Conservation (phyloP, 2,797 vertebrate genomes). For the Protosalanx chinensis region DNA sequence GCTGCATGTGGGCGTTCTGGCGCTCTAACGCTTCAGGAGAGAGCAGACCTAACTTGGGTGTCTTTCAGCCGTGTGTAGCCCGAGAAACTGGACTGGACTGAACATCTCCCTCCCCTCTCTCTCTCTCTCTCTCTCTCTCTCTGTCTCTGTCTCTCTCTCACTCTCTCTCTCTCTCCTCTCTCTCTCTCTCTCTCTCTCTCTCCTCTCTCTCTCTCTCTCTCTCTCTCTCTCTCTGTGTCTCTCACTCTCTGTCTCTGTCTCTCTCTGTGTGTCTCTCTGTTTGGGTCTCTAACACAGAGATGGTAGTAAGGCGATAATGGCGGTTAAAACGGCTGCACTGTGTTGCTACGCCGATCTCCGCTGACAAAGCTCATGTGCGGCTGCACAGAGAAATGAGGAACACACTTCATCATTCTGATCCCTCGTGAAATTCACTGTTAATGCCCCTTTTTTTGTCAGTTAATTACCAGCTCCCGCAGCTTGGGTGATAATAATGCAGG, state of each 20-base stretch:
- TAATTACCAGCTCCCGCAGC: not conserved
- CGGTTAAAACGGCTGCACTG: conserved; percentile 28
- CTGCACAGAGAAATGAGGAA: conserved; percentile 15
- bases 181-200: not conserved
- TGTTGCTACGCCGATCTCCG: conserved; percentile 22
- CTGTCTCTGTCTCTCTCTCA: not conserved
- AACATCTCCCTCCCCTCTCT: too few relatives aligned
- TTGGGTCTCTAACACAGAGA: conserved; percentile 4
- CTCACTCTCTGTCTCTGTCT: not conserved
- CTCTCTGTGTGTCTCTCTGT: not conserved
- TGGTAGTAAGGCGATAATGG: conserved; percentile 29
- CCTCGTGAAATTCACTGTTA: not conserved
- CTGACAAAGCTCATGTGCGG: conserved; percentile 24
- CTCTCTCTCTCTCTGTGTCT: not conserved
- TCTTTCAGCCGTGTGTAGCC: not conserved
- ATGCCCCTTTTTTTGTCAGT: not conserved
- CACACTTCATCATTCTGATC: not conserved
- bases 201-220: not conserved
- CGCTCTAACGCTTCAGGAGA: conserved; percentile 52
- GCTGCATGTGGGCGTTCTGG: conserved; percentile 60
- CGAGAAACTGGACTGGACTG: not conserved
- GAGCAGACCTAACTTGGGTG: conserved; percentile 37
- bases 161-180: not conserved
- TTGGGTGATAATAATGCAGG: not conserved
- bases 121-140: not conserved